Evolutionary conservation across 2,113 vertebrate genomes (phyloP).

Genomic region (Amphiprion ocellaris): DNA sequence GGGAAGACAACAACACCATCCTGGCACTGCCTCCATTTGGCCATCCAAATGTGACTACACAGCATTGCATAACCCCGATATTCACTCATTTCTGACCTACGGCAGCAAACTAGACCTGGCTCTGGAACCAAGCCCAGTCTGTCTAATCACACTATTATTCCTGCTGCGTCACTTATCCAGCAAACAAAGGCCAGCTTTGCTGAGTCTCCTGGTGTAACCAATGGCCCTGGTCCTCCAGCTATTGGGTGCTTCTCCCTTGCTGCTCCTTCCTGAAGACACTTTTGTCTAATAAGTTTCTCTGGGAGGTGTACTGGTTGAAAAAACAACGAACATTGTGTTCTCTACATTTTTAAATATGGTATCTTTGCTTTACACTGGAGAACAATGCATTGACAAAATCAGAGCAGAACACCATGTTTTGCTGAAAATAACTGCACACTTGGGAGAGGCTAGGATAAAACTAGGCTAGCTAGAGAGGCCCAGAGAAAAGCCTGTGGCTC

Average conservation of each 20-base stretch:
- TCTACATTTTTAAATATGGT: constrained; percentile 21
- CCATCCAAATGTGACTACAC: constrained; percentile 21
- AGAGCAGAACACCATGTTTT: constrained; percentile 55
- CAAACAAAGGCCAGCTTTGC: constrained; percentile 64
- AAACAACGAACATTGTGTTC: not conserved
- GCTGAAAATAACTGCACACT: constrained; percentile 75
- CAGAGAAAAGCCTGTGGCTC: constrained; percentile 51
- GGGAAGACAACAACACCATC: not conserved
- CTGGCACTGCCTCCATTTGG: not conserved
- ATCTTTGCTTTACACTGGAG: constrained; percentile 28
- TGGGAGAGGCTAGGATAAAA: constrained; percentile 65
- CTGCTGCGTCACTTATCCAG: constrained; percentile 58
- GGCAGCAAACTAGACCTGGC: constrained; percentile 27
- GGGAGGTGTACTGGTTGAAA: constrained; percentile 18
- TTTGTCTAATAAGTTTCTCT: not conserved
- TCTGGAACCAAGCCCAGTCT: constrained; percentile 29
- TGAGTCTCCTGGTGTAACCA: constrained; percentile 8
- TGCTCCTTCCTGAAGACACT: not conserved
- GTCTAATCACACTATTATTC: constrained; percentile 65
- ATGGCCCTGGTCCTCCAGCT: not conserved
- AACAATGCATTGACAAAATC: constrained; percentile 57
- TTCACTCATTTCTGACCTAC: constrained; percentile 31
- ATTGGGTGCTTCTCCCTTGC: not conserved
- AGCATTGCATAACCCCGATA: constrained; percentile 46
- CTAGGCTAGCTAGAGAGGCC: constrained; percentile 66